Evolutionary conservation across 2,113 vertebrate genomes (phyloP).

Genomic region (Penelope pileata): DNA sequence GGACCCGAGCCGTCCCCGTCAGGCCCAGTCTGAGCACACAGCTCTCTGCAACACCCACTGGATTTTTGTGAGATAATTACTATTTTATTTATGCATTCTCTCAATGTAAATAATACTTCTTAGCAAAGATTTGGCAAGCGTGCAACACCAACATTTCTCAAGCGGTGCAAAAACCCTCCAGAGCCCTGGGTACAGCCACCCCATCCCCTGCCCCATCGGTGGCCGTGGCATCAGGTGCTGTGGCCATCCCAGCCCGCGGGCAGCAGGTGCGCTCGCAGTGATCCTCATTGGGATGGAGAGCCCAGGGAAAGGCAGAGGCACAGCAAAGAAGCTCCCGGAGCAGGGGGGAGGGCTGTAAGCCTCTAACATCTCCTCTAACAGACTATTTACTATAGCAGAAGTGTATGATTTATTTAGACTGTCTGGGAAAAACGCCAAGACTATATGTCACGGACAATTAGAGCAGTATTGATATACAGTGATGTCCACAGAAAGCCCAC

Average conservation of each 20-base stretch:
- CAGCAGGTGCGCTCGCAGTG: conserved; percentile 26
- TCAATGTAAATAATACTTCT: conserved; percentile 35
- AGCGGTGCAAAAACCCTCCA: fast-evolving
- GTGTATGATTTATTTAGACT: conserved; percentile 72
- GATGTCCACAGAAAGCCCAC: conserved; percentile 38
- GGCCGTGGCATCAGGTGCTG: neutral
- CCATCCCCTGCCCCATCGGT: neutral
- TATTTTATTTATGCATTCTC: conserved; percentile 55
- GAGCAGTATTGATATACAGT: conserved; percentile 61
- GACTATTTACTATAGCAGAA: conserved; percentile 62
- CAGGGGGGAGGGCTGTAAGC: neutral
- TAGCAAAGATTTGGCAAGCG: neutral
- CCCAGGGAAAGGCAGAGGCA: conserved; percentile 57
- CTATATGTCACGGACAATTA: conserved; percentile 76
- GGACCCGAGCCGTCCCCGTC: neutral
- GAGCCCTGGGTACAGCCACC: fast-evolving
- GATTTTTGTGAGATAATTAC: conserved; percentile 22
- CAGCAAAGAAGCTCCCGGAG: conserved; percentile 5
- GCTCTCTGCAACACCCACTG: neutral
- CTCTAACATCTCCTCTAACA: conserved; percentile 48
- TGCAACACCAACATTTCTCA: neutral
- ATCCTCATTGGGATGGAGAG: neutral
- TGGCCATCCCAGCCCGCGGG: neutral
- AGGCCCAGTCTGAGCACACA: neutral
- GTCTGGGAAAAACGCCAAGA: conserved; percentile 69